Percentiles rank a stretch among this genome's conserved stretches.
These are phyloP conservation scores for Seriola quinqueradiata DNA, from an alignment of 2,113 vertebrate species.

Conservation along the genomic window DNA sequence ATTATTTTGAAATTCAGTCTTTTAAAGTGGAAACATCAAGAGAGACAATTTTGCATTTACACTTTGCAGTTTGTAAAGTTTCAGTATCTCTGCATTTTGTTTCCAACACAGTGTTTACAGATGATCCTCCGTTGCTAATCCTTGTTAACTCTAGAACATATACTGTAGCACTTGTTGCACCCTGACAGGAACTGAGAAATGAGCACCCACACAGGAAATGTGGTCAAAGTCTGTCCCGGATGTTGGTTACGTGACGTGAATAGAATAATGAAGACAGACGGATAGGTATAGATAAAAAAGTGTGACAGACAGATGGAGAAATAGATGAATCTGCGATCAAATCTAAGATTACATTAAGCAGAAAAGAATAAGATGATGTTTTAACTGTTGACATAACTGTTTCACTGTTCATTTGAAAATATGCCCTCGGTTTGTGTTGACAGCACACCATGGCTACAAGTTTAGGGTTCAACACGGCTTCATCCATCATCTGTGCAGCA, in stretches of 20 bases:
- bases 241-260: slow-evolving; percentile 72
- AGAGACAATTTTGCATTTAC: not conserved
- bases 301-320: not conserved
- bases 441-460: slow-evolving; percentile 13
- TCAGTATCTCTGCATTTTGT: not conserved
- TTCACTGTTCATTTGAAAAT: slow-evolving; percentile 1
- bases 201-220: slow-evolving; percentile 81
- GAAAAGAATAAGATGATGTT: not conserved
- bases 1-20: not conserved
- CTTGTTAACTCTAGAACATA: not conserved
- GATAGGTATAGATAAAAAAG: not conserved
- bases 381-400: not conserved
- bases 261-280: slow-evolving; percentile 48
- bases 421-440: slow-evolving; percentile 38
- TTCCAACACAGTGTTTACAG: not conserved
- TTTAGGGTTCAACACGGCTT: slow-evolving; percentile 7
- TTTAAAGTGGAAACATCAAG: not conserved
- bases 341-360: not conserved
- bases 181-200: slow-evolving; percentile 79
- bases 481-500: slow-evolving; percentile 5
- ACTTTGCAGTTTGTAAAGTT: not conserved
- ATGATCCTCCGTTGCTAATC: not conserved
- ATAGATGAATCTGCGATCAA: slow-evolving; percentile 1
- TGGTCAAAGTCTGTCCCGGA: slow-evolving; percentile 75
- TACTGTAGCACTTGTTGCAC: slow-evolving; percentile 41